Evolutionary conservation across 2,797 vertebrate genomes (phyloP), one percentile per base, ranked within the genome.

Genomic region (Fistularia tabacaria): DNA sequence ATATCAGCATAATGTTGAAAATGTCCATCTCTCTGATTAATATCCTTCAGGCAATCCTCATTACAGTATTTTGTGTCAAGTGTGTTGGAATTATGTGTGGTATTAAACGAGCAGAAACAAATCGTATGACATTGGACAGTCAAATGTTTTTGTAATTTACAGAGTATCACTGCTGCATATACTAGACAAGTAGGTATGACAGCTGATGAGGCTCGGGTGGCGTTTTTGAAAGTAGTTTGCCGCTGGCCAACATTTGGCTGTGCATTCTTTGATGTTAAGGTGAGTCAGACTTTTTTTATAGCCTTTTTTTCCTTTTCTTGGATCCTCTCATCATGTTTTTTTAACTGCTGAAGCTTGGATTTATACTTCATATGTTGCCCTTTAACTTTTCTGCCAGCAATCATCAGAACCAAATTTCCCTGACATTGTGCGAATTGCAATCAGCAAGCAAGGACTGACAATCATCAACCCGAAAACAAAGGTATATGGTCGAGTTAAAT

Each of bases 181-280:
- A 92, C 88, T 77, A 96, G 94, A 79, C 90, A 94, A 13, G 83
- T 59, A n/a, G 74, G 69, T 6, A 91, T 92, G 86, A 93, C 88
- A 0, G 84, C 76, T 14, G 92, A 94, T 0, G 95, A 98, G 48
- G 92, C 95, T 36, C 94, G 92, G 62, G 69, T 93, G 74, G 91
- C 92, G 1, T 96, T 98, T 64, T 85, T 99, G 67, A 98, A 93
- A 83, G 70, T 69, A 3, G 88, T 98, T 62, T 77, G 69, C 61
- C 91, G 90, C 41, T 98, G 95, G 97, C 92, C 92, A 9, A 98
- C 95, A 0, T 99, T 98, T 9, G 97, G 97, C 44, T 98, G 94
- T 38, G 93, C 97, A 3, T 99, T 99, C 84, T 99, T 99, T 40
- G 93, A 98, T 72, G 96, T 98, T 73, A 98, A 98, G 95, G 97